A percentile compares a stretch with the other conserved stretches of the same genome.
These are phyloP conservation scores for Nomada goodeniana DNA, from an alignment of 2,888 invertebrate genomes.

Conservation along the genomic window DNA sequence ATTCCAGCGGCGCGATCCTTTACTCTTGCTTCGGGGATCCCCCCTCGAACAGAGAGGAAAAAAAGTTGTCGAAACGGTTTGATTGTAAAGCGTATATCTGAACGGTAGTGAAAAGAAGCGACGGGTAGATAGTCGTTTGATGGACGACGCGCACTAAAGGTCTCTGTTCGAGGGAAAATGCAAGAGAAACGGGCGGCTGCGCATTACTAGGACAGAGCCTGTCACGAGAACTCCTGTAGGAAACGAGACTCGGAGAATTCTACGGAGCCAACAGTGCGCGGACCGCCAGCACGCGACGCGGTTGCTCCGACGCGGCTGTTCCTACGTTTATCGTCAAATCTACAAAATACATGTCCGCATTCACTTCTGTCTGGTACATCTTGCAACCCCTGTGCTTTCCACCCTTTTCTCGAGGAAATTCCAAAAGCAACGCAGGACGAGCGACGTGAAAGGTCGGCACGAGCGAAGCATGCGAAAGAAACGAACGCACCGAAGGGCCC, in stretches of 20 bases:
- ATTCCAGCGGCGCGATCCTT: not conserved
- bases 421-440: not conserved
- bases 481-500: not conserved
- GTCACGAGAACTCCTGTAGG: conserved; percentile 63
- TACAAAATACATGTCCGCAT: not conserved
- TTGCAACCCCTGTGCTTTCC: no score
- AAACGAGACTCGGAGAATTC: conserved; percentile 69
- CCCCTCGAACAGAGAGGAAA: not conserved
- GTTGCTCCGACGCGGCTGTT: conserved; percentile 67
- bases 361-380: no score
- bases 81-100: conserved; percentile 2
- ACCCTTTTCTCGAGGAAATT: not conserved
- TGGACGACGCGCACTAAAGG: conserved; percentile 12
- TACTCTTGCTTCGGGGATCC: not conserved
- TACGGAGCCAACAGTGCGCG: conserved; percentile 78
- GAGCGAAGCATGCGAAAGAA: not conserved
- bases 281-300: conserved; percentile 81
- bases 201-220: conserved; percentile 49
- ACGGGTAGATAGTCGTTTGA: conserved; percentile 29
- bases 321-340: not conserved
- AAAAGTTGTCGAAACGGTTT: not conserved
- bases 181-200: conserved; percentile 61
- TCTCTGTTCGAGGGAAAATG: conserved; percentile 14
- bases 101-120: conserved; percentile 1
- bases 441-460: not conserved